Evolutionary conservation across 2,797 vertebrate genomes (phyloP), one percentile per base, ranked within the genome.

Genomic region (Strix occidentalis): DNA sequence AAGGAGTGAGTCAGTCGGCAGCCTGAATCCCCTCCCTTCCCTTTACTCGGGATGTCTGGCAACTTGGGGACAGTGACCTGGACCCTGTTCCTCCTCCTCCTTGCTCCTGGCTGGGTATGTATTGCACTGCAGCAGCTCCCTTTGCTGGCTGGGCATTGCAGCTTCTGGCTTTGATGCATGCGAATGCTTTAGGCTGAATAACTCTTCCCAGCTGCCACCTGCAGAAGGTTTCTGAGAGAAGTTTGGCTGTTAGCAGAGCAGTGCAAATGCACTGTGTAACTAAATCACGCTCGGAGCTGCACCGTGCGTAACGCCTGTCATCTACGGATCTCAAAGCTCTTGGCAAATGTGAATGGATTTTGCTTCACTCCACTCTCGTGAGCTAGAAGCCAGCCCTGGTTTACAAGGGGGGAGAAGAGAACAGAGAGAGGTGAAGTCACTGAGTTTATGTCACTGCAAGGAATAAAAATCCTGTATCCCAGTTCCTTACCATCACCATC

Each of bases 31-130:
- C 37, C 6, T 48, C 61, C 37, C 26, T 19, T 19, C 60, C 56
- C 57, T n/a, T 50, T 1, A 2, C 76, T 78, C 69, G 21, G 78
- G 37, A 97, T 97, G 94, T 8, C 90, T 58, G 87, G 71, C 70
- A 61, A 3, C 33, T 0, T 37, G 56, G 63, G 87, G 24, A n/a
- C 63, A 9, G 41, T 24, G 45, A 84, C 83, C 65, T 10, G 72
- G 69, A 71, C 76, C 46, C 43, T 96, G 9, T 9, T 94, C 45
- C 69, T 96, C n/a, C 68, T 95, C 31, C 85, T 94, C 35, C 77
- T 95, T 2, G 9, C n/a, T 5, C 71, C 85, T 17, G 93, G 31
- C 72, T 84, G 92, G 97, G 97, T 97, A 97, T 1, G 95, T 97
- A 97, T 45, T 0, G 19, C 48, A 8, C 77, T 7, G 65, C 48